Percentiles rank a stretch among this genome's conserved stretches.
phyloP scores from a whole-genome alignment of 2,888 invertebrate species.

The Scotopteryx bipunctaria region DNA sequence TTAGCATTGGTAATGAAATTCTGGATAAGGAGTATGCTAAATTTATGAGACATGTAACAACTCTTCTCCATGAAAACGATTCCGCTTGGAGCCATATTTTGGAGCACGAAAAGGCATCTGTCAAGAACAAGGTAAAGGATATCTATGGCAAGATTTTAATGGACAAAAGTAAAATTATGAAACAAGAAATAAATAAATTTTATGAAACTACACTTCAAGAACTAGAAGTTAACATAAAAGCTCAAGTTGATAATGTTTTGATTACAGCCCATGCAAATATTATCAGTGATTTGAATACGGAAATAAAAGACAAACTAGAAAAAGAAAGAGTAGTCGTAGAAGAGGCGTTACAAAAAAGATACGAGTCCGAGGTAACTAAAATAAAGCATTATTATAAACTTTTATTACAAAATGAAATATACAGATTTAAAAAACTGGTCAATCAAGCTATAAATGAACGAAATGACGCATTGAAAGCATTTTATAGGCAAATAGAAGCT shows the following conservation, averaged over 20 bases:
- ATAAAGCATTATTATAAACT: conserved; percentile 65
- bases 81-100: conserved; percentile 64
- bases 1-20: conserved; percentile 63
- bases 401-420: conserved; percentile 59
- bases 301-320: conserved; percentile 59
- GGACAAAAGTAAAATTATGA: conserved; percentile 61
- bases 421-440: conserved; percentile 54
- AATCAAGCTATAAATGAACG: conserved; percentile 56
- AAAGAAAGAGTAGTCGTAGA: conserved; percentile 56
- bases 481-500: conserved; percentile 61
- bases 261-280: conserved; percentile 54
- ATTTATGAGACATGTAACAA: conserved; percentile 50
- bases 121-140: conserved; percentile 53
- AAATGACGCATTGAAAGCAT: conserved; percentile 66
- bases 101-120: conserved; percentile 52
- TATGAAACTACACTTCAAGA: conserved; percentile 66
- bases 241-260: conserved; percentile 56
- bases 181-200: conserved; percentile 59
- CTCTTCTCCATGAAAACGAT: conserved; percentile 61
- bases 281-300: conserved; percentile 57
- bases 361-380: conserved; percentile 57
- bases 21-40: conserved; percentile 52
- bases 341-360: conserved; percentile 50
- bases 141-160: conserved; percentile 57
- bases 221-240: conserved; percentile 59